Base-by-base conservation (phyloP, 2,113 vertebrate species). In the Sus scrofa region DNA sequence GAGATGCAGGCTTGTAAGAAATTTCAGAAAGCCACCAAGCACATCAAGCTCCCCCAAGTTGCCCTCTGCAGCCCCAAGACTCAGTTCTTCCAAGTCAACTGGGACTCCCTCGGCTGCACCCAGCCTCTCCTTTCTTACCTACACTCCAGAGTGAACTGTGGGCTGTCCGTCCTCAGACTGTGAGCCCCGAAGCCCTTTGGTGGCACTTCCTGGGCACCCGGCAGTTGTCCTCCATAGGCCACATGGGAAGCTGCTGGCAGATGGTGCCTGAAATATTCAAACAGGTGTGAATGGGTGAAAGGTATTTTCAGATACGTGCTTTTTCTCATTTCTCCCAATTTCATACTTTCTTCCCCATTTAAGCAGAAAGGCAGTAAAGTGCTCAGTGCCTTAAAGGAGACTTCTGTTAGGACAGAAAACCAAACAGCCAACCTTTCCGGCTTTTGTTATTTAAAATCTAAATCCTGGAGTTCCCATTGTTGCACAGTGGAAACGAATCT, bases 391-490 rank as follows among this genome's bases (percentile, higher is more conserved):
- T 67, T 30, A 11, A 34, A 50, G 4, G 37, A 85, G 19, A 73
- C n/a, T 81, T 68, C 91, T 27, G 13, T 79, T 16, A 8, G 10
- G 12, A 34, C 0, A 3, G 56, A 44, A 92, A 83, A 65, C 67
- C 74, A 39, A 68, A 77, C 50, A 13, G 54, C 62, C 60, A 4
- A 34, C 4, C 39, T n/a, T 68, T 37, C 68, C 82, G 44, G 75
- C 52, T 95, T 89, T 73, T 89, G 58, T 68, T 56, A 81, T 73
- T 79, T 71, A 75, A 94, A 89, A 54, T 2, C 13, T 30, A 79
- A 94, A 20, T 87, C 37, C 70, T 95, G 71, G 20, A 74, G n/a
- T n/a, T n/a, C n/a, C n/a, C n/a, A n/a, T n/a, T n/a, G n/a, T n/a
- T n/a, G n/a, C n/a, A n/a, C n/a, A n/a, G n/a, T n/a, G n/a, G n/a